Percentiles rank a stretch among this genome's conserved stretches.
Conservation (phyloP, 2,797 vertebrate species). For the Rhabdophis nuchalis region DNA sequence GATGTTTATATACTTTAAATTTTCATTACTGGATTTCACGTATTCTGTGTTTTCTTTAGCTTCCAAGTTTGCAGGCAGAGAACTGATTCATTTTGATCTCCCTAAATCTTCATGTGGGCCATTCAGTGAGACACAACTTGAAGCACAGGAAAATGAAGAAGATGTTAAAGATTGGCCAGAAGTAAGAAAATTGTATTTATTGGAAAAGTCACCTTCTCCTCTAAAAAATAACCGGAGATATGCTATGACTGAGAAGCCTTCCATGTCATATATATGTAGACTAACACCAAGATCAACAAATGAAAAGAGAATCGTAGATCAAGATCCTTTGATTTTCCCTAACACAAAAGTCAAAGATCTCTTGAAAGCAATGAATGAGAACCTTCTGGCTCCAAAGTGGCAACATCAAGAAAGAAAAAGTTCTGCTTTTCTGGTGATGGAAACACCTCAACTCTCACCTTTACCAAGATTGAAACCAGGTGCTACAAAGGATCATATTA, state of each 20-base stretch:
- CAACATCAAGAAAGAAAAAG: constrained; percentile 35
- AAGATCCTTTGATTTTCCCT: constrained; percentile 36
- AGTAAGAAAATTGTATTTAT: constrained; percentile 46
- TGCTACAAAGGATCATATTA: constrained; percentile 61
- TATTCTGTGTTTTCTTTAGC: constrained; percentile 66
- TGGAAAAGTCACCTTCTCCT: constrained; percentile 60
- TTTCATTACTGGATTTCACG: constrained; percentile 11
- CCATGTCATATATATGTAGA: constrained; percentile 60
- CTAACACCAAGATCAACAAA: constrained; percentile 64
- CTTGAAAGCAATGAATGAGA: constrained; percentile 57
- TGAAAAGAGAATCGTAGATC: constrained; percentile 57
- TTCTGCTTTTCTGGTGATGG: constrained; percentile 51
- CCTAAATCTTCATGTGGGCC: constrained; percentile 68
- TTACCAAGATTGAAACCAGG: constrained; percentile 71
- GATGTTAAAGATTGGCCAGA: constrained; percentile 55
- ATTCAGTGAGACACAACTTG: constrained; percentile 57
- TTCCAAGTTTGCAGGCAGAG: constrained; percentile 73
- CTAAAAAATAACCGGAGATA: constrained; percentile 48
- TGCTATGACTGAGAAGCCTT: constrained; percentile 37
- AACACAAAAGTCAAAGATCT: constrained; percentile 62
- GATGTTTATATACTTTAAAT: neutral
- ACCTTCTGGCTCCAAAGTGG: constrained; percentile 46
- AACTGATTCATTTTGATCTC: constrained; percentile 65
- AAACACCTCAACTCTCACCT: constrained; percentile 50
- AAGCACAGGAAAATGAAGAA: constrained; percentile 63